A percentile compares a stretch with the other conserved stretches of the same genome.
These are phyloP conservation scores for Mungos mungo DNA, from an alignment of 2,113 vertebrate genomes.

Conservation along the genomic window DNA sequence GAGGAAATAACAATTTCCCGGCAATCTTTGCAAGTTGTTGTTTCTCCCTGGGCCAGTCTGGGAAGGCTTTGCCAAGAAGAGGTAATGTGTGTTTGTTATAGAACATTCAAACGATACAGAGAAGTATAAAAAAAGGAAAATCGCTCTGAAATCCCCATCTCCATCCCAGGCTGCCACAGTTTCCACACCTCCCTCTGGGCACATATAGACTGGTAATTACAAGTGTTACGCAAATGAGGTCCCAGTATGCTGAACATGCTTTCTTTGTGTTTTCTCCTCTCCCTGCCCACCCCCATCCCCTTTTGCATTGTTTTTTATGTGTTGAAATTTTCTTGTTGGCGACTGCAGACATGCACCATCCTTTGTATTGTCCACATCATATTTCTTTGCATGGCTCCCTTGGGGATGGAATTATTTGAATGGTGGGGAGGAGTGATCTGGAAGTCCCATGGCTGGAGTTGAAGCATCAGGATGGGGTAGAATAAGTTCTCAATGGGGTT, in stretches of 20 bases:
- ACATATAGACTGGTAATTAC: background rate
- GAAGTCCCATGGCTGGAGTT: background rate
- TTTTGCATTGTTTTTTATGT: background rate
- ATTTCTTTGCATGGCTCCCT: background rate
- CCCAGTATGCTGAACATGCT: background rate
- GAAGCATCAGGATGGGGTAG: background rate
- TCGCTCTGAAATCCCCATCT: background rate
- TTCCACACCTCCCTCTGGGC: background rate
- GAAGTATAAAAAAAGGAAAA: background rate
- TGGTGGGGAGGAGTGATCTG: background rate
- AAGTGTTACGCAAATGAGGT: background rate
- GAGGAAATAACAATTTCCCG: background rate
- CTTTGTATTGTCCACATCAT: background rate
- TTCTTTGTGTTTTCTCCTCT: background rate
- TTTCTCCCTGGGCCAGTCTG: background rate
- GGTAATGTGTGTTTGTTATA: background rate
- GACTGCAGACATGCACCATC: background rate
- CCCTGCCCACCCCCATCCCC: background rate
- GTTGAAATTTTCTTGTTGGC: background rate
- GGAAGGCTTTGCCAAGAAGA: background rate
- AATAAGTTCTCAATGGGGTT: background rate
- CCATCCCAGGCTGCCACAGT: background rate
- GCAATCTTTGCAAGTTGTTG: background rate
- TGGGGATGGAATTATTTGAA: background rate
- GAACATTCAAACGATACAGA: background rate